Base-by-base conservation (phyloP, 2,113 vertebrate species). In the Gasterosteus aculeatus region DNA sequence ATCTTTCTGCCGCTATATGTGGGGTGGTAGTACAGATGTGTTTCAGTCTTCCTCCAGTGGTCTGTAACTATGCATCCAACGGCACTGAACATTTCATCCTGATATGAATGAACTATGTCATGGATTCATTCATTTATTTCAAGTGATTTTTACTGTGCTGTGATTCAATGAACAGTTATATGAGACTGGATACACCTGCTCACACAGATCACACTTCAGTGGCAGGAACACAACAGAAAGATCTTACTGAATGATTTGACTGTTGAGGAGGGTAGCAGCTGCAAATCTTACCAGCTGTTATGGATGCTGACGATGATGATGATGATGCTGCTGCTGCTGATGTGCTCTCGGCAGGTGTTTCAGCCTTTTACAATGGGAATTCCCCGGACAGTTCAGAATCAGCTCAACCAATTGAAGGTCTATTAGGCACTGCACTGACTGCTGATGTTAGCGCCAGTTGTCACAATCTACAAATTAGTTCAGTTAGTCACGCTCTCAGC, bases 401-500 rank as follows among this genome's bases (percentile, higher is more conserved):
- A 78, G 62, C 62, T 85, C 44, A 26, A 46, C 94, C 94, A 94
- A 95, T 96, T 96, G 94, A 95, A 93, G 93, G 94, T 93, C 95
- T 93, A 95, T 96, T 96, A 96, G 95, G 94, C 92, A 91, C 82
- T 88, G 91, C 94, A 84, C 92, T 92, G 95, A 93, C 96, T 93
- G 95, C 93, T 96, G 96, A 95, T 96, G 95, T 93, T 92, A 95
- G 94, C 92, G 93, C 94, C 93, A 90, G 91, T 95, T 94, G 93
- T 93, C 93, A 95, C 95, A 94, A 93, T 94, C 94, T 93, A 93
- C 95, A 96, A 97, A 98, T 98, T 97, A 96, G 95, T 94, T 90
- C 90, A 87, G 94, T 96, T 96, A 94, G 96, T 97, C 96, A 96
- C 93, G 95, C 93, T 95, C 77, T 92, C 85, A 88, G 92, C 94